These are phyloP conservation scores for Lithodes maja DNA, from an alignment of 2,888 invertebrate genomes.

Conservation along the genomic window DNA sequence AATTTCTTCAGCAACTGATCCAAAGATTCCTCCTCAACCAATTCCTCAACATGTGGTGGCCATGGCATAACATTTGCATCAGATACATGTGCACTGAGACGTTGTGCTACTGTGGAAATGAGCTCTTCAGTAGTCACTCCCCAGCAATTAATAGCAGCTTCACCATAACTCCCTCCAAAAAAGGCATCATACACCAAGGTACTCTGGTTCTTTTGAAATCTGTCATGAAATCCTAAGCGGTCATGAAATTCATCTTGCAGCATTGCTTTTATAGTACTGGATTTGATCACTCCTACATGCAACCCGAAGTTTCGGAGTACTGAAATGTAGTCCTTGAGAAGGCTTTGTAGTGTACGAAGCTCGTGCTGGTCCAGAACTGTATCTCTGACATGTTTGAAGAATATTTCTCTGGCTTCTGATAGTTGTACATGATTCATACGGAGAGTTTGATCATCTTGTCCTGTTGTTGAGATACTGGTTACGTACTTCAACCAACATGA, in stretches of 20 bases:
- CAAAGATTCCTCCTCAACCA: background rate
- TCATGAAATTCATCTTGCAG: conserved; percentile 20
- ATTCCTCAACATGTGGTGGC: conserved; percentile 5
- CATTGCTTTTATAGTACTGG: conserved; percentile 20
- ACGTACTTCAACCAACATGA: conserved; percentile 20
- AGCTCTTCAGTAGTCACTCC: background rate
- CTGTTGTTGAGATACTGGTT: background rate
- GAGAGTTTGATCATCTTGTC: background rate
- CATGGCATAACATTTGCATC: background rate
- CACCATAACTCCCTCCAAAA: background rate
- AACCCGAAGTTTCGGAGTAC: background rate
- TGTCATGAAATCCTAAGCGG: conserved; percentile 18
- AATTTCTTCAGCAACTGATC: conserved; percentile 17
- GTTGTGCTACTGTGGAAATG: background rate
- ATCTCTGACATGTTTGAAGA: conserved; percentile 4
- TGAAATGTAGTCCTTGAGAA: background rate
- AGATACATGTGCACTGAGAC: background rate
- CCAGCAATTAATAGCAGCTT: background rate
- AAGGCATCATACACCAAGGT: background rate
- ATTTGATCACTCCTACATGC: conserved; percentile 1
- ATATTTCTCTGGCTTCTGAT: conserved; percentile 1
- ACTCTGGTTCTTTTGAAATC: conserved; percentile 10
- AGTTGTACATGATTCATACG: conserved; percentile 21
- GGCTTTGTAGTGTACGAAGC: conserved; percentile 11
- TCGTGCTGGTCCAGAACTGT: background rate